Evolutionary conservation across 2,113 vertebrate species (phyloP).

Genomic region (Entomyzon cyanotis): DNA sequence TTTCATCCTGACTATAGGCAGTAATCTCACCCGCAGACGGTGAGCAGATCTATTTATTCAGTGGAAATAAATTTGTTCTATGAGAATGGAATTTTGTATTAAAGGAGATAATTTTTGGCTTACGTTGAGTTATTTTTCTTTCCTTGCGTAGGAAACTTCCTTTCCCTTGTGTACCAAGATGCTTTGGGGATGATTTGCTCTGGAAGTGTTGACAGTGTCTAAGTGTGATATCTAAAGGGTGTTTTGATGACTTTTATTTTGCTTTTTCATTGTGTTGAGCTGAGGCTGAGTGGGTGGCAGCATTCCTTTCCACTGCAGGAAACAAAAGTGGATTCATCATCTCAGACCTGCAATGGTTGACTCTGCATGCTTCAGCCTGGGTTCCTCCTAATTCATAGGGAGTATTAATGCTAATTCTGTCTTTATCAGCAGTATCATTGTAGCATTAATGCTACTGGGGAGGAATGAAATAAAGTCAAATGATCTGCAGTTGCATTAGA

Average conservation of each 20-base stretch:
- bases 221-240: not conserved
- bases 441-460: conserved; percentile 3
- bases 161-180: conserved; percentile 32
- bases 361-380: not conserved
- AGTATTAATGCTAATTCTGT: not conserved
- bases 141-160: conserved; percentile 32
- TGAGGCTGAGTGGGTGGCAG: conserved; percentile 33
- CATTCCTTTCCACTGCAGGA: conserved; percentile 3
- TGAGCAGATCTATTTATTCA: conserved; percentile 70
- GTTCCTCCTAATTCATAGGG: not conserved
- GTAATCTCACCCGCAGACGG: conserved; percentile 5
- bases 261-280: conserved; percentile 1
- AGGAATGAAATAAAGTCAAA: conserved; percentile 28
- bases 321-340: not conserved
- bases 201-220: not conserved
- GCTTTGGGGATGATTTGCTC: not conserved
- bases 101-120: conserved; percentile 67
- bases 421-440: not conserved
- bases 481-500: not conserved
- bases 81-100: conserved; percentile 75
- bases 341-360: not conserved
- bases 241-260: conserved; percentile 22
- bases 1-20: conserved; percentile 42
- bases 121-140: conserved; percentile 60
- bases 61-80: conserved; percentile 73